Percentiles rank a stretch among this genome's conserved stretches.
These are phyloP conservation scores for Prosopocoilus inquinatus DNA, from an alignment of 2,888 invertebrate genomes.

Conservation along the genomic window DNA sequence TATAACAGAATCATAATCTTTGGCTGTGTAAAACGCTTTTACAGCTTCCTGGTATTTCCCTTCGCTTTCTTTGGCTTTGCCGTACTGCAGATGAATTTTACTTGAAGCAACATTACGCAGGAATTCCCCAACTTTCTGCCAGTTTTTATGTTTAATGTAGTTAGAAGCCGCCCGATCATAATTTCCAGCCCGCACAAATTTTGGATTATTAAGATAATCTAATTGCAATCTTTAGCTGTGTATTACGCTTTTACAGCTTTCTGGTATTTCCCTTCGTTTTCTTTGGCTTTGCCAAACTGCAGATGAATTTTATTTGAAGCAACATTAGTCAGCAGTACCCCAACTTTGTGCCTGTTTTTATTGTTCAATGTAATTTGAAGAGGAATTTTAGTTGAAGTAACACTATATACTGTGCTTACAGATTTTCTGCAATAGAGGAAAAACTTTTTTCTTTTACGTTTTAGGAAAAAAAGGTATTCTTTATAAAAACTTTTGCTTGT, in stretches of 20 bases:
- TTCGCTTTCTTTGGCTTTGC: slow-evolving; percentile 88
- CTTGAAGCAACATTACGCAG: slow-evolving; percentile 85
- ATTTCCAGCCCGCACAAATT: slow-evolving; percentile 75
- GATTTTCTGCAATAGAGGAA: slow-evolving; percentile 92
- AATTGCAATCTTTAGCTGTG: slow-evolving; percentile 87
- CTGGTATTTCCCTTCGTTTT: slow-evolving; percentile 86
- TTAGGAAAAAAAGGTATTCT: no score
- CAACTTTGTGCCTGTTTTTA: slow-evolving; percentile 94
- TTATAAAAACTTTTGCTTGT: no score
- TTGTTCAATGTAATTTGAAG: slow-evolving; percentile 86
- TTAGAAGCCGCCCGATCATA: slow-evolving; percentile 90
- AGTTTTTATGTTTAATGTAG: slow-evolving; percentile 93
- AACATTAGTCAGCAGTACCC: slow-evolving; percentile 81
- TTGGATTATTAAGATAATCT: slow-evolving; percentile 91
- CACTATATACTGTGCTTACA: slow-evolving; percentile 89
- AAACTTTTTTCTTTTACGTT: no score
- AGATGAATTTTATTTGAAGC: slow-evolving; percentile 89
- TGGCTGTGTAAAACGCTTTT: slow-evolving; percentile 84
- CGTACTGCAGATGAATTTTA: slow-evolving; percentile 91
- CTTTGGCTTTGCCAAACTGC: slow-evolving; percentile 91
- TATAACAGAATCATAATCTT: slow-evolving; percentile 90
- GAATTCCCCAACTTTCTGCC: slow-evolving; percentile 88
- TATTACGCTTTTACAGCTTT: slow-evolving; percentile 90
- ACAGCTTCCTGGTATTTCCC: slow-evolving; percentile 90
- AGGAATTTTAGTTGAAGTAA: slow-evolving; percentile 86